Evolutionary conservation across 2,113 vertebrate genomes (phyloP), one percentile per base, ranked within the genome.

Genomic region (Indicator indicator): DNA sequence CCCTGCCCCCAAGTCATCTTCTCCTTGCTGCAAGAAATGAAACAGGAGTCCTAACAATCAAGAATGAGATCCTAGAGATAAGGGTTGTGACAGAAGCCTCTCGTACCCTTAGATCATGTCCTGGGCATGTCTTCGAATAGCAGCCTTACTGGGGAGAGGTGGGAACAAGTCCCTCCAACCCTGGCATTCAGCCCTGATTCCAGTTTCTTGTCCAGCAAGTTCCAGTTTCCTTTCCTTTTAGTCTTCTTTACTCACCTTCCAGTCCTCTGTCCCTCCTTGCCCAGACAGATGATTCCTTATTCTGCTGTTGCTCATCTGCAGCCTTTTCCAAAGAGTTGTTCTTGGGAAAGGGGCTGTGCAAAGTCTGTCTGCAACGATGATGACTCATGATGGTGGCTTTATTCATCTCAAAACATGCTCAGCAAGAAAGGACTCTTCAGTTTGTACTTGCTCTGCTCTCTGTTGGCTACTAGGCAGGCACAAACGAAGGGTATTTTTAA

Each of bases 141-240:
- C 27, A 90, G 42, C 62, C 15, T 64, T 67, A 16, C 50, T 58
- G 58, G 33, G 26, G 48, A 69, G 65, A 69, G 63, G 30, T 75
- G 17, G 46, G 38, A 64, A 6, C 0, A 0, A 81, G 44, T 64
- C 70, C 56, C 7, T 86, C 15, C 9, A 56, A 33, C 1, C 2
- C 16, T 88, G 60, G 5, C 32, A 27, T 33, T 90, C 38, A 16
- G 23, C 16, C 14, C 6, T 72, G 32, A 10, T 62, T 80, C 19
- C 42, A 18, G 6, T 78, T 84, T 92, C 59, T 90, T 54, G 36
- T 79, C 40, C 23, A 73, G 44, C 64, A 86, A 60, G 50, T 73
- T 81, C 24, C 44, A 44, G 24, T 50, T 9, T 84, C 12, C 13
- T 17, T 83, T 86, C 20, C 50, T 27, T 64, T 69, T 64, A 55